A percentile compares a stretch with the other conserved stretches of the same genome.
Evolutionary conservation across 2,113 vertebrate species (phyloP).

Genomic region (Centropus bengalensis): DNA sequence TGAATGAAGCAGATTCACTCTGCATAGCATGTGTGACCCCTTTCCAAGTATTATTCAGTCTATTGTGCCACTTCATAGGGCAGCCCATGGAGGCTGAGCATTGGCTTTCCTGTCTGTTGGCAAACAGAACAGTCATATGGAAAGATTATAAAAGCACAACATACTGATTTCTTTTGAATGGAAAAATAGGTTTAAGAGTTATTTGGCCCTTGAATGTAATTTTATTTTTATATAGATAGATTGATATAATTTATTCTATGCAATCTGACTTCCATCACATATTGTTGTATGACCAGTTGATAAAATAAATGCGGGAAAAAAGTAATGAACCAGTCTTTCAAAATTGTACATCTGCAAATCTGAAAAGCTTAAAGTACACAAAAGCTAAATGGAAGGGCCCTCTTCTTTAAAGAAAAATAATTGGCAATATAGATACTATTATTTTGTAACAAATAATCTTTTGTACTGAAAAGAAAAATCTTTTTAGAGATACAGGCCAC

Average conservation of each 20-base stretch:
- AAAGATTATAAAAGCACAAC: not conserved
- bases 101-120: not conserved
- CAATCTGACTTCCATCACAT: not conserved
- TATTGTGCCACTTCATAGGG: not conserved
- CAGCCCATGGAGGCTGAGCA: not conserved
- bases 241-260: not conserved
- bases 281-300: not conserved
- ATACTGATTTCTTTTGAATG: not conserved
- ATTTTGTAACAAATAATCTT: conserved; percentile 37
- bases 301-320: not conserved
- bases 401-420: conserved; percentile 30
- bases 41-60: not conserved
- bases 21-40: not conserved
- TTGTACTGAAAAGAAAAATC: not conserved
- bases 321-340: not conserved
- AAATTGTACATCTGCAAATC: not conserved
- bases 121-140: not conserved
- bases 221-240: not conserved
- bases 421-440: not conserved
- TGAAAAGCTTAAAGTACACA: not conserved
- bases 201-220: not conserved
- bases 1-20: not conserved
- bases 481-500: not conserved
- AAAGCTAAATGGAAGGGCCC: conserved; percentile 17
- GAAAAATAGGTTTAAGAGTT: not conserved